Evolutionary conservation across 2,888 invertebrate species (phyloP).

Genomic region (Oscheius myriophilus): DNA sequence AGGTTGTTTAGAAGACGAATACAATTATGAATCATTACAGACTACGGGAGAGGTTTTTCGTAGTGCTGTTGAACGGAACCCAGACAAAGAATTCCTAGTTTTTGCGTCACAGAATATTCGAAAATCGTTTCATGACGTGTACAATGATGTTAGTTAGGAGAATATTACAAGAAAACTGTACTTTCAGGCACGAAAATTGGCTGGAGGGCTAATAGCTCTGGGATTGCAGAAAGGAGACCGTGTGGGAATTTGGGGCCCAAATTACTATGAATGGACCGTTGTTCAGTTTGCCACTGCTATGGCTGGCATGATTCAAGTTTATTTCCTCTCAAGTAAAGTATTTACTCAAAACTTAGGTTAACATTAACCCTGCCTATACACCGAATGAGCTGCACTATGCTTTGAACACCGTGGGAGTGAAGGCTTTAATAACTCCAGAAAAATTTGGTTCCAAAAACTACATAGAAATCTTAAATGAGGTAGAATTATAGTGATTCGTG

Average conservation of each 20-base stretch:
- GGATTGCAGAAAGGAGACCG: conserved; percentile 81
- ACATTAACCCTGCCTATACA: conserved; percentile 82
- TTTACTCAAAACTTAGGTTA: conserved; percentile 77
- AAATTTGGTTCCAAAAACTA: conserved; percentile 79
- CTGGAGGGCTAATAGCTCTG: conserved; percentile 79
- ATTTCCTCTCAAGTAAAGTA: neutral
- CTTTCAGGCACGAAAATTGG: conserved; percentile 78
- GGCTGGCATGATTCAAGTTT: conserved; percentile 80
- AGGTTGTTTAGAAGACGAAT: neutral
- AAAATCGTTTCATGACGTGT: conserved; percentile 62
- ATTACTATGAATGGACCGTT: conserved; percentile 81
- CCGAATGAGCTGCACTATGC: conserved; percentile 80
- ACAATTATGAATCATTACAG: conserved; percentile 20
- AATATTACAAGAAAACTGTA: neutral
- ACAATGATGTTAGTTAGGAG: conserved; percentile 60
- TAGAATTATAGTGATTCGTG: conserved; percentile 2
- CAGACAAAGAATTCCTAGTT: conserved; percentile 64
- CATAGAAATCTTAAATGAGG: conserved; percentile 40
- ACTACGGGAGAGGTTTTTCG: conserved; percentile 65
- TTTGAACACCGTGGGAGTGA: conserved; percentile 77
- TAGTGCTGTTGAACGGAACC: conserved; percentile 57
- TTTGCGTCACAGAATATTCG: conserved; percentile 58
- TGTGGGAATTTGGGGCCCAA: conserved; percentile 85
- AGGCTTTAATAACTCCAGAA: conserved; percentile 79
- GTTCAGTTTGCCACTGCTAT: conserved; percentile 80